Conservation (phyloP, 2,888 invertebrate genomes). For the Escarpia spicata region DNA sequence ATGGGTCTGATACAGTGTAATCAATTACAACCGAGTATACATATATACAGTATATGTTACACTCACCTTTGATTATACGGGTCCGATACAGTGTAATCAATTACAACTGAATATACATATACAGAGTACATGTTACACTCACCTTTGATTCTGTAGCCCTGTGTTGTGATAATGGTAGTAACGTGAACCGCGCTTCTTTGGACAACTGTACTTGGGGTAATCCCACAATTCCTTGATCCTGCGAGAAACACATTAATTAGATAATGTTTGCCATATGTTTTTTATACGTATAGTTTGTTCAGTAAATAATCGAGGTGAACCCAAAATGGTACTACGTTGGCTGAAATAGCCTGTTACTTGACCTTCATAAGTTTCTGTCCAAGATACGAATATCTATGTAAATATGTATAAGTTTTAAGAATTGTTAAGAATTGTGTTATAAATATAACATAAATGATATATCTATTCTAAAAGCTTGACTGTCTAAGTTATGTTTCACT, state of each 20-base stretch:
- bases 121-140: slow-evolving; percentile 30
- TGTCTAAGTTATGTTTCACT: background rate
- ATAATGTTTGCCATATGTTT: background rate
- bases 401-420: too few relatives aligned
- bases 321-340: too few relatives aligned
- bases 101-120: too few relatives aligned
- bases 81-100: too few relatives aligned
- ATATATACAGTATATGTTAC: background rate
- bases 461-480: background rate
- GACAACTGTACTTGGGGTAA: slow-evolving; percentile 93
- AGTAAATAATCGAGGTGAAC: too few relatives aligned
- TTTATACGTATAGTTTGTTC: too few relatives aligned
- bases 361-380: too few relatives aligned
- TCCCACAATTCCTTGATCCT: slow-evolving; percentile 92
- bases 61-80: background rate
- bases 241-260: slow-evolving; percentile 28
- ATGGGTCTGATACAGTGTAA: too few relatives aligned
- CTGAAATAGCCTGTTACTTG: too few relatives aligned
- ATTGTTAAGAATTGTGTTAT: too few relatives aligned
- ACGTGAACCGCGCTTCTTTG: slow-evolving; percentile 80
- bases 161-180: slow-evolving; percentile 94
- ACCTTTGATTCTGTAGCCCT: slow-evolving; percentile 97
- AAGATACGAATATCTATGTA: too few relatives aligned
- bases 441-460: background rate
- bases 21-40: too few relatives aligned